Evolutionary conservation across 1,140 invertebrate species (phyloP).

Genomic region (Dendroctonus valens): DNA sequence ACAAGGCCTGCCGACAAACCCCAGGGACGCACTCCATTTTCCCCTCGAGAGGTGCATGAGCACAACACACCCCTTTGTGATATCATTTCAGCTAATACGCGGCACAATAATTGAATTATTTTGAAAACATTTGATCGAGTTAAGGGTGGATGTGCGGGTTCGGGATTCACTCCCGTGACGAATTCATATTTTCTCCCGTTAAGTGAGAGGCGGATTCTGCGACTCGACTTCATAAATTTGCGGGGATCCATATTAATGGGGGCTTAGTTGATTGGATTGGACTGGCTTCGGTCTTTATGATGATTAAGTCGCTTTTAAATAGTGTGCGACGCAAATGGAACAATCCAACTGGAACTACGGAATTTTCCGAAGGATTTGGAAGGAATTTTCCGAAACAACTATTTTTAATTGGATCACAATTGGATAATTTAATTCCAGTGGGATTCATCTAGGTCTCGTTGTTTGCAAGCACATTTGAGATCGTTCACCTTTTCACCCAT

Average conservation of each 20-base stretch:
- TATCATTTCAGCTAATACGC: slow-evolving; percentile 35
- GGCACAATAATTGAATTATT: slow-evolving; percentile 37
- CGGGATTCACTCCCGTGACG: slow-evolving; percentile 32
- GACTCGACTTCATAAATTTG: slow-evolving; percentile 17
- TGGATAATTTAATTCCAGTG: no score
- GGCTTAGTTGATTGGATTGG: slow-evolving; percentile 7
- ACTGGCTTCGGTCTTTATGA: no score
- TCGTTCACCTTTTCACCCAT: slow-evolving; percentile 15
- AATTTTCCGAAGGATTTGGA: no score
- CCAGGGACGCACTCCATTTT: slow-evolving; percentile 16
- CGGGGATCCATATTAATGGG: not conserved
- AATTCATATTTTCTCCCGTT: slow-evolving; percentile 34
- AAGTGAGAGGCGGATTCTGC: slow-evolving; percentile 1
- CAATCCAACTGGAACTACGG: no score
- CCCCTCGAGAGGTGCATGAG: slow-evolving; percentile 22
- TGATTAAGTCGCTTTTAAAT: no score
- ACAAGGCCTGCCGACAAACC: not conserved
- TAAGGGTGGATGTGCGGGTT: slow-evolving; percentile 27
- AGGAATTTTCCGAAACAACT: no score
- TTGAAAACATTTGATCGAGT: slow-evolving; percentile 37
- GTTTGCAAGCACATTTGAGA: not conserved
- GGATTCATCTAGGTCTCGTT: no score
- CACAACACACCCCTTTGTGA: slow-evolving; percentile 33
- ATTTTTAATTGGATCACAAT: no score
- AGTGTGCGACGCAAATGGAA: no score